A percentile compares a stretch with the other conserved stretches of the same genome.
Conservation (phyloP, 2,113 vertebrate genomes). For the Herpetotheres cachinnans region DNA sequence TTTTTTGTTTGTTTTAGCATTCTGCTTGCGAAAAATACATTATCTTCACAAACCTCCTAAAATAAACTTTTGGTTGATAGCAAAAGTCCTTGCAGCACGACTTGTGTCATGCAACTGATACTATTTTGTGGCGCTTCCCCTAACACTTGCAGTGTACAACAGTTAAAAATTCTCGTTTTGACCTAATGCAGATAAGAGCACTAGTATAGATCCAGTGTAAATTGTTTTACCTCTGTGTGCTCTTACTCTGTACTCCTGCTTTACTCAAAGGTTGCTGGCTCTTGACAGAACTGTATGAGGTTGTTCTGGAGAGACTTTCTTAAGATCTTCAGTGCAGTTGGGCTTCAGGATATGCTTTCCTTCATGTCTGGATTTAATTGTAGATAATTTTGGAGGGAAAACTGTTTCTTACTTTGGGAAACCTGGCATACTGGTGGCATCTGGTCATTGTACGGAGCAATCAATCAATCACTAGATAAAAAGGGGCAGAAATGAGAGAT, state of each 20-base stretch:
- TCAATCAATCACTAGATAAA: slow-evolving; percentile 32
- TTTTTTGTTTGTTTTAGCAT: neutral
- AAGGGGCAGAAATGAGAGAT: neutral
- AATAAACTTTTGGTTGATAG: neutral
- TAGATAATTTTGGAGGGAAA: slow-evolving; percentile 12
- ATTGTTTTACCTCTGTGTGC: neutral
- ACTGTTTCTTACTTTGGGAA: neutral
- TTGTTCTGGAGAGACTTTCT: neutral
- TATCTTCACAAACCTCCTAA: neutral
- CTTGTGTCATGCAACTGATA: neutral
- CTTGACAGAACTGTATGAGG: neutral
- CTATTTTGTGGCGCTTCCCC: neutral
- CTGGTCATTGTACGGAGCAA: slow-evolving; percentile 29
- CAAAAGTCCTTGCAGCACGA: neutral
- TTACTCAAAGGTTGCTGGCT: neutral
- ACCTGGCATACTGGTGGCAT: neutral
- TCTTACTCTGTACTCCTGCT: neutral
- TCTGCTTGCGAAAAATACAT: neutral
- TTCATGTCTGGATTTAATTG: slow-evolving; percentile 36
- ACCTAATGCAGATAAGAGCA: neutral
- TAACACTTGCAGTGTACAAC: neutral
- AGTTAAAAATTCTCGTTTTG: neutral
- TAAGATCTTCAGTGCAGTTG: neutral
- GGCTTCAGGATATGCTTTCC: neutral
- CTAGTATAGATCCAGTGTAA: neutral